A percentile compares a stretch with the other conserved stretches of the same genome.
These are phyloP conservation scores for Rapana venosa DNA, from an alignment of 2,888 invertebrate genomes.

Conservation along the genomic window DNA sequence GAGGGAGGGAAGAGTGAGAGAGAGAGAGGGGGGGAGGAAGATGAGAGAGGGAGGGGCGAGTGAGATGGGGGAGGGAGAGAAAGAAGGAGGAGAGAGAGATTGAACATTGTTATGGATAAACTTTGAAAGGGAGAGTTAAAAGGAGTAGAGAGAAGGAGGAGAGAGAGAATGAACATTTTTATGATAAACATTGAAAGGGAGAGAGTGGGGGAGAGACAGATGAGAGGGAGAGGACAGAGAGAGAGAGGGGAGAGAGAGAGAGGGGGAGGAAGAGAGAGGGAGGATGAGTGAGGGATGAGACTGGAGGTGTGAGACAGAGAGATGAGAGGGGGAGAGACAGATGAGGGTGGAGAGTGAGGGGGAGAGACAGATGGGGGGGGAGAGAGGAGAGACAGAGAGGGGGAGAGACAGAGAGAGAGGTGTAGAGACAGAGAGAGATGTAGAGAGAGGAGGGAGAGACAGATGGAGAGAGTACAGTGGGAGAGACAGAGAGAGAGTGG, in stretches of 20 bases:
- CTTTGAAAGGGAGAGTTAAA: not conserved
- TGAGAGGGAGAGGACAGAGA: not conserved
- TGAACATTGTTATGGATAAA: too few relatives aligned
- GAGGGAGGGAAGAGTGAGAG: not conserved
- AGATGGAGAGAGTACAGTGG: too few relatives aligned
- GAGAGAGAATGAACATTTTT: not conserved
- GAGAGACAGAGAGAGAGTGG: too few relatives aligned
- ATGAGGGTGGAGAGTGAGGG: too few relatives aligned
- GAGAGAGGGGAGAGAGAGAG: too few relatives aligned
- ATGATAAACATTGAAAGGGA: not conserved
- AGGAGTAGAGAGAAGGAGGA: not conserved
- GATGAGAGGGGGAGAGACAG: too few relatives aligned
- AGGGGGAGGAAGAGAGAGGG: not conserved
- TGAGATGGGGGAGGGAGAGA: not conserved
- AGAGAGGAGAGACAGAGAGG: not conserved
- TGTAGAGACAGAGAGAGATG: too few relatives aligned
- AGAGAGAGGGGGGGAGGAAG: not conserved
- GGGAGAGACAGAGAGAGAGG: not conserved
- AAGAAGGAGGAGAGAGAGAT: not conserved
- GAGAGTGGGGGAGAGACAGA: not conserved
- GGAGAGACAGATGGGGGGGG: too few relatives aligned
- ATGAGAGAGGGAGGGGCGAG: not conserved
- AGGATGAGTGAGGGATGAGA: too few relatives aligned
- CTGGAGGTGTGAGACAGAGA: too few relatives aligned
- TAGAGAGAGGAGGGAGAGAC: too few relatives aligned